These are phyloP conservation scores for Danionella dracula DNA, from an alignment of 2,797 vertebrate species.

Conservation along the genomic window DNA sequence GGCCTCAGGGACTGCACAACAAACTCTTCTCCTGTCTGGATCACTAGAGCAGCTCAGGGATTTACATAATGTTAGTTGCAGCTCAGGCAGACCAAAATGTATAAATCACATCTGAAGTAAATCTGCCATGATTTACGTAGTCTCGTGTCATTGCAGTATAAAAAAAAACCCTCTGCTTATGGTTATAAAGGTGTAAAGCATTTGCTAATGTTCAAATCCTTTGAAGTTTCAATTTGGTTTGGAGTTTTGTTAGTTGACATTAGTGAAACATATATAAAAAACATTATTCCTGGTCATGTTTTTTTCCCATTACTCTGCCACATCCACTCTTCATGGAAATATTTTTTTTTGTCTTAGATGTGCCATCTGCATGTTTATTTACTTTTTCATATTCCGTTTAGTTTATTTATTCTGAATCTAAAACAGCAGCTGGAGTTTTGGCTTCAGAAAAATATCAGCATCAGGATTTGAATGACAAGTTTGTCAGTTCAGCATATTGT, in stretches of 20 bases:
- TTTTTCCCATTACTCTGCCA: no score
- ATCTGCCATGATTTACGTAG: not conserved
- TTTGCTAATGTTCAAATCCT: no score
- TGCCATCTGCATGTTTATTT: no score
- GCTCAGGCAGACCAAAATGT: slow-evolving; percentile 49
- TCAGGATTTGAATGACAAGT: slow-evolving; percentile 8
- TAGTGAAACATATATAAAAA: no score
- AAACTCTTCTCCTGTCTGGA: slow-evolving; percentile 40
- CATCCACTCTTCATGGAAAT: no score
- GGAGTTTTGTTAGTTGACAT: no score
- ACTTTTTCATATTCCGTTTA: no score
- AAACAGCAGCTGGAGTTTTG: not conserved
- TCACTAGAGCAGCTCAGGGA: slow-evolving; percentile 47
- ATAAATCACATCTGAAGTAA: slow-evolving; percentile 55
- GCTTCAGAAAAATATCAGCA: not conserved
- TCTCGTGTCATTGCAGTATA: not conserved
- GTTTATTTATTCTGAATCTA: no score
- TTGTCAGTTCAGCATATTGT: slow-evolving; percentile 6
- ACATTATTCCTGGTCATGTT: no score
- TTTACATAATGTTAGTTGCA: slow-evolving; percentile 57
- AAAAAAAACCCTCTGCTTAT: not conserved
- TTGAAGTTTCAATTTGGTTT: no score
- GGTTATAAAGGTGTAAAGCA: not conserved
- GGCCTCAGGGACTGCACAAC: slow-evolving; percentile 19
- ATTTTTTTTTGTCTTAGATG: no score